These are phyloP conservation scores for Sphaerodactylus townsendi DNA, from an alignment of 2,113 vertebrate genomes.

Conservation along the genomic window DNA sequence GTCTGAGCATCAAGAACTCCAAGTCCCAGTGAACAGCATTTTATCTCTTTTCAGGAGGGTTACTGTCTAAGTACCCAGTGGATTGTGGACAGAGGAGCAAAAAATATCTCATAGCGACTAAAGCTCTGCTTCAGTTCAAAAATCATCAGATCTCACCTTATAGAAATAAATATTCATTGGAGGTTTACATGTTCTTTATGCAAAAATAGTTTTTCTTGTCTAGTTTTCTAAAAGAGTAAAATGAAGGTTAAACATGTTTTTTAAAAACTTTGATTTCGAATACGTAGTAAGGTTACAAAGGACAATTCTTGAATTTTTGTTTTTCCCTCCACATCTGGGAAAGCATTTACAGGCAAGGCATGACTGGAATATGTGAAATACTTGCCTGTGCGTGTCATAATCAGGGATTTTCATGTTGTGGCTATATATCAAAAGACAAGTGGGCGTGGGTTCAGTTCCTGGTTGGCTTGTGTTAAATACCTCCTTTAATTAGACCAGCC, in stretches of 20 bases:
- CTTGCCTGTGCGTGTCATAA: background rate
- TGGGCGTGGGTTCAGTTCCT: constrained; percentile 1
- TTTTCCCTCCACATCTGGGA: background rate
- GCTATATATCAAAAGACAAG: background rate
- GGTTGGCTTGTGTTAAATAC: background rate
- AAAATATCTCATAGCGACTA: no score
- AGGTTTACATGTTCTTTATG: no score
- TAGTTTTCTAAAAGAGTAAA: no score
- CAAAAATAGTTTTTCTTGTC: no score
- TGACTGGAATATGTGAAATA: background rate
- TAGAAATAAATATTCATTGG: no score
- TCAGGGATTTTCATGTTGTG: background rate
- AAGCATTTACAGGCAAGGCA: background rate
- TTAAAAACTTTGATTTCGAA: no score
- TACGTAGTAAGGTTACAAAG: background rate
- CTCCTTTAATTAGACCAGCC: constrained; percentile 13
- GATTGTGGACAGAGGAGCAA: background rate
- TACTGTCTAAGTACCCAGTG: constrained; percentile 20
- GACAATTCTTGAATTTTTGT: background rate
- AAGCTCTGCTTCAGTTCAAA: no score
- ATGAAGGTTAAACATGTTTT: no score
- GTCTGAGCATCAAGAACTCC: constrained; percentile 15
- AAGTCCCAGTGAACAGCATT: constrained; percentile 21
- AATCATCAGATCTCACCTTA: no score
- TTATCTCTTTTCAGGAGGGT: constrained; percentile 33